These are phyloP conservation scores for Hemistola chrysoprasaria DNA, from an alignment of 2,888 invertebrate species.

Conservation along the genomic window DNA sequence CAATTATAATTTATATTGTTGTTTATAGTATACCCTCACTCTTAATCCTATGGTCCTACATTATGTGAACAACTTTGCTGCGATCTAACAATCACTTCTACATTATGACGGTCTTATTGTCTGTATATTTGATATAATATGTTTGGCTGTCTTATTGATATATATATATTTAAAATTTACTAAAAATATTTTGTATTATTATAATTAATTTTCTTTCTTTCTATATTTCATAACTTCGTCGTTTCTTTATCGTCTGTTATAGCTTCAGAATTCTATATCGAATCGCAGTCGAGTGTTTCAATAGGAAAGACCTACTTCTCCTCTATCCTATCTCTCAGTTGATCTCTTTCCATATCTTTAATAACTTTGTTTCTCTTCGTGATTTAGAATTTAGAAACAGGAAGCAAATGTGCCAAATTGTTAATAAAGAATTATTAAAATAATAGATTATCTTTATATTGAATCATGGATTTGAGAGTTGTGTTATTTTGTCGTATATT, in stretches of 20 bases:
- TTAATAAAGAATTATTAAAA: slow-evolving; percentile 67
- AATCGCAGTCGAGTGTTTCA: slow-evolving; percentile 19
- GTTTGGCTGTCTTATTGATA: too few species aligned
- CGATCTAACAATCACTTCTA: too few species aligned
- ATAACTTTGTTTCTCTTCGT: slow-evolving; percentile 41
- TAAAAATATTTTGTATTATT: too few species aligned
- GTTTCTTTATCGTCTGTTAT: too few species aligned
- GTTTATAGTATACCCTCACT: too few species aligned
- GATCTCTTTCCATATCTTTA: slow-evolving; percentile 36
- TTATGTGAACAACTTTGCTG: slow-evolving; percentile 30
- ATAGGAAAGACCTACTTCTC: slow-evolving; percentile 23
- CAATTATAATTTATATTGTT: too few species aligned
- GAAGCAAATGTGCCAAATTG: slow-evolving; percentile 76
- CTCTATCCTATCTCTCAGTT: slow-evolving; percentile 27
- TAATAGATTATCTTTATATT: slow-evolving; percentile 55
- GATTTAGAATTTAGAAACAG: slow-evolving; percentile 61
- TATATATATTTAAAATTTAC: too few species aligned
- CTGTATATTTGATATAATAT: too few species aligned
- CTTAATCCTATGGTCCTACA: too few species aligned
- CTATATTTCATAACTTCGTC: too few species aligned
- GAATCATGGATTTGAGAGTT: slow-evolving; percentile 35
- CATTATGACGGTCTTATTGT: too few species aligned
- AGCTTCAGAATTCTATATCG: slow-evolving; percentile 4
- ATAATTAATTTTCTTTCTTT: too few species aligned
- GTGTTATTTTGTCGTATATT: slow-evolving; percentile 39